Evolutionary conservation across 1,140 invertebrate genomes (phyloP).

Genomic region (Temnothorax nylanderi): DNA sequence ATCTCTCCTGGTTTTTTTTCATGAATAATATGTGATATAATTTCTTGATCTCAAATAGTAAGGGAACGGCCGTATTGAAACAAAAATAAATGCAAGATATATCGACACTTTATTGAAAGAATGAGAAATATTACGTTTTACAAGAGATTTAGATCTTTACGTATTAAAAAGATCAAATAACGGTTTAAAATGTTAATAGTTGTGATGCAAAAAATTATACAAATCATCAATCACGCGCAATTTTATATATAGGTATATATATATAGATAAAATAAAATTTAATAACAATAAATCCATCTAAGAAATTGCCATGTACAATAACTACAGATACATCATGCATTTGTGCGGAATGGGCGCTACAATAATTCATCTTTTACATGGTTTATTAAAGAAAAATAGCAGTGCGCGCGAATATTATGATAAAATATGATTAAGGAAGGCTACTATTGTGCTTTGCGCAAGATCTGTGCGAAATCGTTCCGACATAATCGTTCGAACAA

Average conservation of each 20-base stretch:
- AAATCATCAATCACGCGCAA: neutral
- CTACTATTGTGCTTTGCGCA: neutral
- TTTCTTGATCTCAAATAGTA: neutral
- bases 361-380: slow-evolving; percentile 12
- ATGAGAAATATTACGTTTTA: neutral
- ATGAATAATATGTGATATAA: neutral
- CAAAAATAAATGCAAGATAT: neutral
- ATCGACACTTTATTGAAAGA: neutral
- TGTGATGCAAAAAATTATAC: neutral
- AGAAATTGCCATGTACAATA: slow-evolving; percentile 4
- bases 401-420: neutral
- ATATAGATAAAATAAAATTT: neutral
- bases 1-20: neutral
- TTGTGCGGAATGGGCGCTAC: neutral
- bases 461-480: slow-evolving; percentile 16
- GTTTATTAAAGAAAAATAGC: neutral
- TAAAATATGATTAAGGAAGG: neutral
- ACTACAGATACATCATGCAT: slow-evolving; percentile 35
- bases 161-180: neutral
- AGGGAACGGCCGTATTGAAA: neutral
- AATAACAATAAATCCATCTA: neutral
- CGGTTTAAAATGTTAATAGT: neutral
- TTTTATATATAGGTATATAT: too few relatives aligned
- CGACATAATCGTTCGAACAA: slow-evolving; percentile 8
- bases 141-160: neutral